Conservation (phyloP, 2,888 invertebrate species). For the Synanthedon myopaeformis region DNA sequence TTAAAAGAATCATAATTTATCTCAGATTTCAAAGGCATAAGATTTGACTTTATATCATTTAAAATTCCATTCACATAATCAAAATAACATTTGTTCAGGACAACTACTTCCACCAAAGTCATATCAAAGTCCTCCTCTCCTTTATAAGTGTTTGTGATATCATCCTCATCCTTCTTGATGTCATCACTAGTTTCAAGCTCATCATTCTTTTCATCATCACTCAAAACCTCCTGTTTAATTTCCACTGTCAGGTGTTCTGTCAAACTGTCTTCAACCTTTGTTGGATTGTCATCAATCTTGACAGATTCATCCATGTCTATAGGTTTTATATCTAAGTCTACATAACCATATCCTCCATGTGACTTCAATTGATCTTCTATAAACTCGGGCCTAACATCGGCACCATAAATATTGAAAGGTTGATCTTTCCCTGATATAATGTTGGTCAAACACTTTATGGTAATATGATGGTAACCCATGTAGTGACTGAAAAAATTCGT, state of each 20-base stretch:
- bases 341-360: constrained; percentile 38
- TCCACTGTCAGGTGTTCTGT: constrained; percentile 23
- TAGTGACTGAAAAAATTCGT: constrained; percentile 51
- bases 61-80: constrained; percentile 41
- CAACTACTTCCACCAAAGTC: constrained; percentile 51
- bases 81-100: constrained; percentile 49
- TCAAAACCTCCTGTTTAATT: constrained; percentile 22
- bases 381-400: constrained; percentile 46
- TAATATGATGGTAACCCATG: constrained; percentile 57
- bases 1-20: constrained; percentile 34
- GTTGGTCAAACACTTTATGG: constrained; percentile 51
- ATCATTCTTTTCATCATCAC: constrained; percentile 16
- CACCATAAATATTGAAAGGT: constrained; percentile 48
- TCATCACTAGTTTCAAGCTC: constrained; percentile 9
- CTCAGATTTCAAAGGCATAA: constrained; percentile 32
- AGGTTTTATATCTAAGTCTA: constrained; percentile 30
- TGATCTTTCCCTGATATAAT: constrained; percentile 44
- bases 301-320: constrained; percentile 10
- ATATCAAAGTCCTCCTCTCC: constrained; percentile 60
- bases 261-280: constrained; percentile 19
- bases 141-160: constrained; percentile 29
- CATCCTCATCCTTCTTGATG: constrained; percentile 12
- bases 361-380: constrained; percentile 39
- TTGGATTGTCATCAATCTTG: constrained; percentile 12
- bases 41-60: constrained; percentile 30